Base-by-base conservation (phyloP, 92 coral and sea anemone species). In the Heteractis magnifica region DNA sequence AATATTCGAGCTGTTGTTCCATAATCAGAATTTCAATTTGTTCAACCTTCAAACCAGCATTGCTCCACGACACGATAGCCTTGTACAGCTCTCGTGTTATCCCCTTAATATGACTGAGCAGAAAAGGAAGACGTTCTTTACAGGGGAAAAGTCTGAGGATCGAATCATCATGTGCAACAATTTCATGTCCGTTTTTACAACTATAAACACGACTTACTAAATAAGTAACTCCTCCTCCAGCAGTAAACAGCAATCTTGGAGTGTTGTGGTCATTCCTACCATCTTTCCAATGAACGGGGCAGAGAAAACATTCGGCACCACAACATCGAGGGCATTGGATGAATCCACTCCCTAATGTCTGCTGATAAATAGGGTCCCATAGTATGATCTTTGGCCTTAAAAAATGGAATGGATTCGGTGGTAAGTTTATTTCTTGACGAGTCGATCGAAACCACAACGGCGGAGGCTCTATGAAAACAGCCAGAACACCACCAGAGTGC, bases 211-310 rank as follows among this genome's bases (percentile, higher is more conserved):
- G 76, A 78, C 92, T 89, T 0, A 89, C 80, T 75, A 89, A 75
- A 77, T 53, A 88, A 15, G 81, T 65, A 44, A 77, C 65, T 18
- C 88, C 91, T 73, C 52, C 77, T 56, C 70, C 52, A 16, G 79
- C 76, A 48, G 59, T 7, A 55, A 55, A 55, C 59, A 55, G 59
- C 49, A 79, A 55, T 48, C 87, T 81, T 13, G 87, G 84, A 51
- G 78, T 64, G 68, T 83, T 79, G 62, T 89, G 73, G 26, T 81
- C 80, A 20, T 65, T 86, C 48, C 89, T 68, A 13, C 89, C 87
- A 77, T 89, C 92, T 53, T 89, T 89, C 92, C 89, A 89, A 74
- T 89, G 89, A 50, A 75, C 79, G 72, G 88, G 80, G 49, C 92
- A 49, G 41, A 89, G 84, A 65, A 41, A 82, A 68, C 77, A 70